Evolutionary conservation across 2,113 vertebrate genomes (phyloP).

Genomic region (Dolichotis patagonum): DNA sequence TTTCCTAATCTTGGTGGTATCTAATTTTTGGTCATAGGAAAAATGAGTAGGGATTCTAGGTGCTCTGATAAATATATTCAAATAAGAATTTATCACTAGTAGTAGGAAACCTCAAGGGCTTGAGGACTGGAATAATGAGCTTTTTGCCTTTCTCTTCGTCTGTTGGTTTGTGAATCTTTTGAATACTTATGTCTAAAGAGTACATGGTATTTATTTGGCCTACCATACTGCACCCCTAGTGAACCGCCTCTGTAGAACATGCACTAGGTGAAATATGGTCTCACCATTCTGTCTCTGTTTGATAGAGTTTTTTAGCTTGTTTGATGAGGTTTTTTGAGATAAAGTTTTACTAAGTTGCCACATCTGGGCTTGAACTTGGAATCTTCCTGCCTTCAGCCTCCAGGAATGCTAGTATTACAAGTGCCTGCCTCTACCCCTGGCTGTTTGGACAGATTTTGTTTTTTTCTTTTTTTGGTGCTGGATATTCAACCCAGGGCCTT

Average conservation of each 20-base stretch:
- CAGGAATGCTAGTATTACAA: background rate
- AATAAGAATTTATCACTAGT: background rate
- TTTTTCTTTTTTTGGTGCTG: background rate
- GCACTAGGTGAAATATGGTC: background rate
- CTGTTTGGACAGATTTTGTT: background rate
- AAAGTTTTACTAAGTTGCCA: background rate
- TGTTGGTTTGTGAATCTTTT: conserved; percentile 33
- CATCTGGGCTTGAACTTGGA: background rate
- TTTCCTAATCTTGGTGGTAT: conserved; percentile 38
- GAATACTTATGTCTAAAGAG: background rate
- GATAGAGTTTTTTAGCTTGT: background rate
- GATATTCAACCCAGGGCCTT: background rate
- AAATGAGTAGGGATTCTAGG: conserved; percentile 35
- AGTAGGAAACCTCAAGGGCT: background rate
- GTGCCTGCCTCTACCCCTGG: background rate
- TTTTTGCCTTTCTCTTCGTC: background rate
- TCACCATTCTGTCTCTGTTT: background rate
- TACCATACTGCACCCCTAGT: background rate
- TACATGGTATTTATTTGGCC: background rate
- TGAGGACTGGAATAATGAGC: conserved; percentile 42
- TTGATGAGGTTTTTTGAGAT: background rate
- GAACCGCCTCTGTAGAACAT: background rate
- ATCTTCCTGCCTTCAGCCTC: background rate
- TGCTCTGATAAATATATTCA: background rate
- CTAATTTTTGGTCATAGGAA: conserved; percentile 45